Base-by-base conservation (phyloP, 2,888 invertebrate genomes). In the Stenolophus ochropezus region DNA sequence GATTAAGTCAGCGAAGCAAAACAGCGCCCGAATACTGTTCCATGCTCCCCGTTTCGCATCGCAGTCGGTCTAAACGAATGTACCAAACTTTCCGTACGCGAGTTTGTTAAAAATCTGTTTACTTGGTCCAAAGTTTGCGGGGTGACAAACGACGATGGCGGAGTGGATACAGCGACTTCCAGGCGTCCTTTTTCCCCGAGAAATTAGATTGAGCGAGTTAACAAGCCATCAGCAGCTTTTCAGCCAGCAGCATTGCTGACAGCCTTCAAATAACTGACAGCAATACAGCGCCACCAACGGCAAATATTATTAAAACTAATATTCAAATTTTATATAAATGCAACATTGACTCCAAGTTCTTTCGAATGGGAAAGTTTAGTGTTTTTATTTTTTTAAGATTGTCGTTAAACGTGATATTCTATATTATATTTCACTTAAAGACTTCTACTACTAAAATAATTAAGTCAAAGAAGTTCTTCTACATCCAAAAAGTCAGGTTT, bases 91-190 rank as follows among this genome's bases (percentile, higher is more conserved):
- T 78, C 78, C 61, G 78, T 65, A 65, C 65, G 65, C 51, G 79
- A 79, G 71, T 79, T 79, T 79, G 79, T 79, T 79, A 79, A 79
- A 79, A 79, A 79, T 79, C 79, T 79, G 79, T 79, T 79, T 79
- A 79, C 79, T 79, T 79, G 79, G 71, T 71, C 49, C 51, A 79
- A 79, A 79, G 53, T 71, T 79, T 79, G 49, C 53, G 79, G 65
- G 61, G 65, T 79, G 79, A 79, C 79, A 79, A 79, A 79, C 79
- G 79, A 79, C 79, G 71, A 18, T 69, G 65, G 25, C 69, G 23
- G 56, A 75, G 75, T 75, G 75, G 56, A 75, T 75, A 75, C 56
- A 75, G 56, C 56, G 65, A 69, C 33, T 69, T 18, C 20, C 27
- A 27, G 53, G 42, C 27, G 27, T 65, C 23, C 49, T 58, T 65